Evolutionary conservation across 2,797 vertebrate genomes (phyloP), one percentile per base, ranked within the genome.

Genomic region (Crenichthys baileyi): DNA sequence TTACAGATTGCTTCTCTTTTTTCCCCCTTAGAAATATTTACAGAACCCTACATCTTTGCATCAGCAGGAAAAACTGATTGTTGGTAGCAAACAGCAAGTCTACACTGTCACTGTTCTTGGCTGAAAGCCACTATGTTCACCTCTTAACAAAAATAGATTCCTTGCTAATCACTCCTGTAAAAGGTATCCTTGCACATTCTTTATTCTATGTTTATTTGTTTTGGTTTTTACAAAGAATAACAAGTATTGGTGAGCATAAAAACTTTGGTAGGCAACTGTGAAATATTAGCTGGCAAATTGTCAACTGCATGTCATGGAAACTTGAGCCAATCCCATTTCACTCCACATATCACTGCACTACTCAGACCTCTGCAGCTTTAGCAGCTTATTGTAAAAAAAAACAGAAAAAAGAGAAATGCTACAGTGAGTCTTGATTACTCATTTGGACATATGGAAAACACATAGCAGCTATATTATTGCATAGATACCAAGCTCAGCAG

Each of bases 201-300:
- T 93, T 84, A 70, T 86, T 88, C 86, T 90, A 90, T 80, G 76
- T 24, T 55, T 55, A 7, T 56, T 8, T 56, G n/a, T 61, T 16
- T 4, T 4, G 36, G 87, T 50, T 63, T 76, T 86, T 88, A 93
- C 86, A 90, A 88, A 93, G 88, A 94, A 90, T 89, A 85, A 92
- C 89, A 89, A 83, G 90, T 94, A 75, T 86, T 87, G 90, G 83
- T 93, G 91, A 94, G 92, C 90, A 90, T 88, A 72, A 92, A 94
- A 85, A 90, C 88, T 89, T 94, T 91, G 90, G 90, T 93, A 94
- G 94, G 94, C 94, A 93, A 94, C 93, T 94, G 93, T 95, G 94
- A 94, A 94, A 92, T 85, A 92, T 91, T 89, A 91, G 89, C 92
- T 92, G 92, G 92, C 82, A 86, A 93, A 91, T 86, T 89, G 80